phyloP scores from a whole-genome alignment of 2,113 vertebrate species.

The Sisor rabdophorus region DNA sequence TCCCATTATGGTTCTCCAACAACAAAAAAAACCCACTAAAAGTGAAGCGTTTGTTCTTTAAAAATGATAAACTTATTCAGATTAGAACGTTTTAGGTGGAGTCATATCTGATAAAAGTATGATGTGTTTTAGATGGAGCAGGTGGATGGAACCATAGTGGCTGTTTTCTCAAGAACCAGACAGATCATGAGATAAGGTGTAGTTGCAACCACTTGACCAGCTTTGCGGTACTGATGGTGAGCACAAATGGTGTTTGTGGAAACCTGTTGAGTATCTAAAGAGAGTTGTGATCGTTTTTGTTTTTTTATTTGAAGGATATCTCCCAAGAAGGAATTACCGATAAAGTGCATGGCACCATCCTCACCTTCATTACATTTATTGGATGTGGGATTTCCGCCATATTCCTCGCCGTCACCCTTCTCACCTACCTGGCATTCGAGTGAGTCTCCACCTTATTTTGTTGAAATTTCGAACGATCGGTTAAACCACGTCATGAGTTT shows the following conservation, averaged over 20 bases:
- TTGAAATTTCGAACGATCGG: neutral
- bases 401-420: constrained; percentile 85
- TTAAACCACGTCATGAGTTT: neutral
- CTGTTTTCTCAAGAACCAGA: constrained; percentile 72
- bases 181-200: constrained; percentile 75
- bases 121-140: constrained; percentile 64
- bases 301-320: constrained; percentile 71
- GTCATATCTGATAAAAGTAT: neutral
- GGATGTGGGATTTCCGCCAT: constrained; percentile 90
- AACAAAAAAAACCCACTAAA: neutral
- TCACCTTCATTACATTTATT: constrained; percentile 90
- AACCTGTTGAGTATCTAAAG: neutral
- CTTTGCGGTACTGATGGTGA: constrained; percentile 87
- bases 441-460: constrained; percentile 66
- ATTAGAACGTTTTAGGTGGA: too few relatives aligned
- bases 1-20: neutral
- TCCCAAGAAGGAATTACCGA: constrained; percentile 64
- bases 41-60: neutral
- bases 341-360: constrained; percentile 67
- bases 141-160: constrained; percentile 83
- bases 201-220: constrained; percentile 91
- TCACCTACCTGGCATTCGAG: constrained; percentile 90
- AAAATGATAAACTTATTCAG: neutral
- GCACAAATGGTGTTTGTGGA: too few relatives aligned
- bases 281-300: neutral